Evolutionary conservation across 2,797 vertebrate species (phyloP).

Genomic region (Acomys russatus): DNA sequence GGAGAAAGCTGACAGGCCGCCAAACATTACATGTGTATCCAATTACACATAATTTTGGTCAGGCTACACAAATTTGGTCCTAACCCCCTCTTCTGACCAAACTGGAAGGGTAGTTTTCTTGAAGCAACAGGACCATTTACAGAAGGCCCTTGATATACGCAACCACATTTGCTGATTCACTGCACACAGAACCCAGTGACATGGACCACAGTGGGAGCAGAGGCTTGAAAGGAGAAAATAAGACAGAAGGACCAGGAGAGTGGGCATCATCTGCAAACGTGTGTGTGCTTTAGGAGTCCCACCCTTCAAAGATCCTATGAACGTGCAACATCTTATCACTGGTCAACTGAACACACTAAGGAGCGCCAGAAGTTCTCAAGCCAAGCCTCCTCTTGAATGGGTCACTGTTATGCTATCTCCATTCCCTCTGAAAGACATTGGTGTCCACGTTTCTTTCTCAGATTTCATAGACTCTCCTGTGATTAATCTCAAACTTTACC

Average conservation of each 20-base stretch:
- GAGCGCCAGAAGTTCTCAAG: neutral
- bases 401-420: neutral
- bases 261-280: neutral
- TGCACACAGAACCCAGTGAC: neutral
- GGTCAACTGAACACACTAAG: neutral
- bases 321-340: neutral
- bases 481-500: neutral
- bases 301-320: neutral
- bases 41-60: conserved; percentile 73
- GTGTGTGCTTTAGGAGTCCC: neutral
- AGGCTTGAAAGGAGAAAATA: neutral
- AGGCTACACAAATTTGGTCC: neutral
- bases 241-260: neutral
- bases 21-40: conserved; percentile 63
- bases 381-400: neutral
- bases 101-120: conserved; percentile 53
- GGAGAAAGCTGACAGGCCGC: conserved; percentile 52
- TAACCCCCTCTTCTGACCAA: neutral
- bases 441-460: neutral
- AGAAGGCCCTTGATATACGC: neutral
- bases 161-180: neutral
- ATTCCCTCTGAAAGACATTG: neutral
- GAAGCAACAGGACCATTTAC: conserved; percentile 43
- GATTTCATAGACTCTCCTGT: neutral
- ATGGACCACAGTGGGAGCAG: neutral